These are phyloP conservation scores for Uropetala carovei DNA, from an alignment of 2,888 invertebrate species.

Conservation along the genomic window DNA sequence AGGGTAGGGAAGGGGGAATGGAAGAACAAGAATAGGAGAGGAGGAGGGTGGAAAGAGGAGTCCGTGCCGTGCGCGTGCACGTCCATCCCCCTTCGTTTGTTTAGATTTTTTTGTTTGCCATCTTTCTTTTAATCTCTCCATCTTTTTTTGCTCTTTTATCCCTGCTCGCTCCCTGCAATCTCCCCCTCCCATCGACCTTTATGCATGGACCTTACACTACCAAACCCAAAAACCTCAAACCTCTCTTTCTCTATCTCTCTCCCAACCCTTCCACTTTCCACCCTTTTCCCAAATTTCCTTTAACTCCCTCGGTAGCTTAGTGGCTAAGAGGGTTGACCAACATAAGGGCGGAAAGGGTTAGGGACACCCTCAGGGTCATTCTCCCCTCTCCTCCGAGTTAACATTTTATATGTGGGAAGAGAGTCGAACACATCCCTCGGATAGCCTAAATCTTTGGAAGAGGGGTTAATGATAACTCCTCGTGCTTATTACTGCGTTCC, in stretches of 20 bases:
- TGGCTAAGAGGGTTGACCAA: background rate
- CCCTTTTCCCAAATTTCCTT: background rate
- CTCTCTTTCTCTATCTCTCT: too few species aligned
- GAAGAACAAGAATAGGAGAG: background rate
- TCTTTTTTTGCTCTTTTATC: background rate
- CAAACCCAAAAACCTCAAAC: background rate
- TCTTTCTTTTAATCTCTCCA: slow-evolving; percentile 35
- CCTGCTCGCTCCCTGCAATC: background rate
- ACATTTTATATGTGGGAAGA: background rate
- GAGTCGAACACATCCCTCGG: background rate
- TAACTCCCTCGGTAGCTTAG: background rate
- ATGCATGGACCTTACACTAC: background rate
- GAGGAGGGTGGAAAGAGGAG: background rate
- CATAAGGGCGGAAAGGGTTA: too few species aligned
- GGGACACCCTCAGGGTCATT: background rate
- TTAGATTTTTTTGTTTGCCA: slow-evolving; percentile 34
- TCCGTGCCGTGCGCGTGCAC: background rate
- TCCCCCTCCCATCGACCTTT: background rate
- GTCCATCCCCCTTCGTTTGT: slow-evolving; percentile 22
- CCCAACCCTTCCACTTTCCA: background rate
- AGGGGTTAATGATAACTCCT: slow-evolving; percentile 36
- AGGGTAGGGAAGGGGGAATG: background rate
- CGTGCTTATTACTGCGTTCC: slow-evolving; percentile 5
- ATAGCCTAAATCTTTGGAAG: background rate
- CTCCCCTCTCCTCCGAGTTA: too few species aligned